Base-by-base conservation (phyloP, 2,113 vertebrate genomes). In the Elephas maximus region DNA sequence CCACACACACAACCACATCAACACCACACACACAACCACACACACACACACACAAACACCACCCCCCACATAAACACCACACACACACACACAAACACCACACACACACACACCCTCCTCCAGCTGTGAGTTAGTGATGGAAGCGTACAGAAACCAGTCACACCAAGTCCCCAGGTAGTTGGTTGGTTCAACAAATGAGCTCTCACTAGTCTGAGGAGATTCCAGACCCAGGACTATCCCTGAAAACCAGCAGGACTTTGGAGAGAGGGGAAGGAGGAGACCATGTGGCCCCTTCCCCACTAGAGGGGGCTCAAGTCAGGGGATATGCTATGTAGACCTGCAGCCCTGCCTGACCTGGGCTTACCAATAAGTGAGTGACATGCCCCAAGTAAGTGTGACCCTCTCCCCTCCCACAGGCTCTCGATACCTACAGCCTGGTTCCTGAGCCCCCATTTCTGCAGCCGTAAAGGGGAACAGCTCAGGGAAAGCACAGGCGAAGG, bases 211-310 rank as follows among this genome's bases (percentile, higher is more conserved):
- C 74, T 88, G 71, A 89, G 87, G 37, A 57, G 74, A 57, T 44
- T 76, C 45, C 48, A 73, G 89, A 41, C 28, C 10, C 21, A 8
- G 11, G 67, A 4, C 12, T 4, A 1, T 21, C 24, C 77, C n/a
- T 74, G 30, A 8, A 62, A 77, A 65, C 44, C 41, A 28, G 78
- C 5, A 2, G 80, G 44, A 26, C 41, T 51, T 73, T 3, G 8
- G 74, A 28, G 30, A 11, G n/a, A 12, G 20, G 3, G 6, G 51
- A 28, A 12, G 57, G 81, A n/a, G 33, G 6, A 24, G 17, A 26
- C 14, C 2, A 4, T 1, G 5, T 0, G 10, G 48, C 10, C 0
- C 15, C 20, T 8, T 28, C n/a, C 4, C 21, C 0, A 0, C 6
- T 3, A 3, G 1, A 28, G 65, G 24, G 24, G 33, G 26, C 24